Evolutionary conservation across 2,888 invertebrate species (phyloP).

Genomic region (Mythimna albipuncta): DNA sequence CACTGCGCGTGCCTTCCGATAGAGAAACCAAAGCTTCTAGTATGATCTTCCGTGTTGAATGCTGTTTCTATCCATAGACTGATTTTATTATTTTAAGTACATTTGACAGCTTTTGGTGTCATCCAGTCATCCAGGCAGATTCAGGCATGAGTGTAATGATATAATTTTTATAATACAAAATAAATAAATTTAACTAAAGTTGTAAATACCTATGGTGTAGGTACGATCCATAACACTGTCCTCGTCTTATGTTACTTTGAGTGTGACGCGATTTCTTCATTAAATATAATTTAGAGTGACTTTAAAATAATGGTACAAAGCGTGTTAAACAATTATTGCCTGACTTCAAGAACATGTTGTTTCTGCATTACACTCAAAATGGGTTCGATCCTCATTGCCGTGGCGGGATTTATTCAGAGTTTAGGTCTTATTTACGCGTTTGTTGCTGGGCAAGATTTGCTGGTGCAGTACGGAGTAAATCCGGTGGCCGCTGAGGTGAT

Average conservation of each 20-base stretch:
- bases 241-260: background rate
- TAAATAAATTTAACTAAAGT: background rate
- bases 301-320: slow-evolving; percentile 51
- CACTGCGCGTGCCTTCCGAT: background rate
- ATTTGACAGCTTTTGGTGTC: slow-evolving; percentile 2
- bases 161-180: background rate
- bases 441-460: slow-evolving; percentile 53
- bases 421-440: slow-evolving; percentile 65
- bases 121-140: background rate
- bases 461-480: slow-evolving; percentile 61
- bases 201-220: background rate
- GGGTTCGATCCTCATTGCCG: slow-evolving; percentile 73
- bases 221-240: background rate
- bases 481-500: slow-evolving; percentile 54
- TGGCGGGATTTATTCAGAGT: slow-evolving; percentile 71
- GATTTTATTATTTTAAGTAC: background rate
- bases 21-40: background rate
- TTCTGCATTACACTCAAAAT: slow-evolving; percentile 70
- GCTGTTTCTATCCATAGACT: slow-evolving; percentile 22
- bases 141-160: background rate
- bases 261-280: background rate
- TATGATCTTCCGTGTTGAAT: background rate
- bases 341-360: slow-evolving; percentile 70
- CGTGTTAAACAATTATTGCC: slow-evolving; percentile 63
- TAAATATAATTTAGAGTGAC: background rate